Percentiles rank a stretch among this genome's conserved stretches.
Evolutionary conservation across 37 sponge, comb jelly and placozoan species (phyloP).

Genomic region (Dysidea cf. avara): DNA sequence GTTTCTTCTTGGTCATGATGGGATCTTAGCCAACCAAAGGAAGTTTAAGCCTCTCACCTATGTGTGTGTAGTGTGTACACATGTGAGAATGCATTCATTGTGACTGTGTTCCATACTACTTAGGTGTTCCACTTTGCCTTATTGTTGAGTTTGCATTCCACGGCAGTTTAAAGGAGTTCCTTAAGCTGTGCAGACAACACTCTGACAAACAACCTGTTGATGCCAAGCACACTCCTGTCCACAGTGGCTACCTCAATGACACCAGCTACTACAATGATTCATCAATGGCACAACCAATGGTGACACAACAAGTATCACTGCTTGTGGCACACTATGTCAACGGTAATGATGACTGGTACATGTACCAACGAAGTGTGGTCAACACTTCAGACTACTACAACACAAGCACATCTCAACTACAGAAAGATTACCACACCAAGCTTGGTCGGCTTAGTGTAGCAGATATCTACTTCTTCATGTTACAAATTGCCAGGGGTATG

Average conservation of each 20-base stretch:
- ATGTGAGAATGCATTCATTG: too few relatives aligned
- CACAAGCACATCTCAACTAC: background rate
- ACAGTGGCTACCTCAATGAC: constrained; percentile 6
- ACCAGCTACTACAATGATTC: too few relatives aligned
- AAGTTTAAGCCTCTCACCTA: too few relatives aligned
- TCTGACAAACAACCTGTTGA: background rate
- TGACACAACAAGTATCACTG: constrained; percentile 1
- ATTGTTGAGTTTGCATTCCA: constrained; percentile 65
- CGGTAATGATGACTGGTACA: too few relatives aligned
- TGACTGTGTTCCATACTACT: too few relatives aligned
- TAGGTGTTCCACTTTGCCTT: constrained; percentile 27
- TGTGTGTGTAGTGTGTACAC: too few relatives aligned
- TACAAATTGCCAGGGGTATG: constrained; percentile 76
- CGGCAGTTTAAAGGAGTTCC: constrained; percentile 57
- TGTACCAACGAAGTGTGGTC: too few relatives aligned
- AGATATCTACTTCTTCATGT: constrained; percentile 57
- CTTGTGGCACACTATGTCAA: too few relatives aligned
- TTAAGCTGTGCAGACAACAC: constrained; percentile 6
- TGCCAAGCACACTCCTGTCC: background rate
- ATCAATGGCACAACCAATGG: background rate
- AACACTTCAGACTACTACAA: background rate
- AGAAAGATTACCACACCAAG: background rate
- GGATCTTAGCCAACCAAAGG: too few relatives aligned
- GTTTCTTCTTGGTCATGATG: too few relatives aligned
- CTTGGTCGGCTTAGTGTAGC: constrained; percentile 26